These are phyloP conservation scores for Hesperophylax magnus DNA, from an alignment of 1,140 invertebrate species.

Conservation along the genomic window DNA sequence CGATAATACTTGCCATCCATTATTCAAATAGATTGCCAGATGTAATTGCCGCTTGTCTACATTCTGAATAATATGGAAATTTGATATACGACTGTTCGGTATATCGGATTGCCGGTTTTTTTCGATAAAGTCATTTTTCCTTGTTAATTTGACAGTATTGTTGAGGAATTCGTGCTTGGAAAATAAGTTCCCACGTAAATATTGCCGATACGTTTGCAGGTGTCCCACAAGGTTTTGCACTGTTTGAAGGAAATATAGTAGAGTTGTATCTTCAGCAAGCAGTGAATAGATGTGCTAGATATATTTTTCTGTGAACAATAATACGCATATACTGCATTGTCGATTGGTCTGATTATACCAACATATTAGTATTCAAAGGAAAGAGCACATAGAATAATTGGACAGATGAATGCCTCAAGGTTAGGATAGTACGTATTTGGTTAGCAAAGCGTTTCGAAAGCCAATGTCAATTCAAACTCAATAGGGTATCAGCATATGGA, in stretches of 20 bases:
- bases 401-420: constrained; percentile 15
- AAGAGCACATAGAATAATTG: background rate
- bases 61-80: constrained; percentile 8
- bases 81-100: constrained; percentile 3
- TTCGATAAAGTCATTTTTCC: background rate
- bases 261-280: too few species aligned
- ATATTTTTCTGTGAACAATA: too few species aligned
- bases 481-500: constrained; percentile 7
- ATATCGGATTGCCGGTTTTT: background rate
- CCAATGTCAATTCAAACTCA: background rate
- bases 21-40: constrained; percentile 9
- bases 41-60: background rate
- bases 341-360: too few species aligned
- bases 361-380: background rate
- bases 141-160: background rate
- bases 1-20: constrained; percentile 1
- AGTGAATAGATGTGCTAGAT: too few species aligned
- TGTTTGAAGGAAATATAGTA: too few species aligned
- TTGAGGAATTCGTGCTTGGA: background rate
- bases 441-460: constrained; percentile 1
- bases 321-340: too few species aligned
- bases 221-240: background rate
- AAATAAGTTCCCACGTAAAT: background rate
- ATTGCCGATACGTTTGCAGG: background rate
- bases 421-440: background rate